These are phyloP conservation scores for Pomacea maculata DNA, from an alignment of 1,140 invertebrate genomes.

Conservation along the genomic window DNA sequence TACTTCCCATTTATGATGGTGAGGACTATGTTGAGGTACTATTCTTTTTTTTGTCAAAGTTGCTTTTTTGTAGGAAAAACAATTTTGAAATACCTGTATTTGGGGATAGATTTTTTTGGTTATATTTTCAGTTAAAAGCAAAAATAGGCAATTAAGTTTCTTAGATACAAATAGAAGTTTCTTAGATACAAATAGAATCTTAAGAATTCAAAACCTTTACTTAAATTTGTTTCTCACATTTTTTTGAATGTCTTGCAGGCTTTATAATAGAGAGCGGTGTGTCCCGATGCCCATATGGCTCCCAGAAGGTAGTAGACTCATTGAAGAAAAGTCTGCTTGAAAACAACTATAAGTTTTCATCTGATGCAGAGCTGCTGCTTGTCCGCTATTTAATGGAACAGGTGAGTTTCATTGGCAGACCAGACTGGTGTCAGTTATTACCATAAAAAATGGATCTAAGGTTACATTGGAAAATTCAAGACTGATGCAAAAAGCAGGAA, in stretches of 20 bases:
- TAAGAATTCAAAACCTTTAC: not conserved
- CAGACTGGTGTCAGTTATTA: too few relatives aligned
- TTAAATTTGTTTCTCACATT: not conserved
- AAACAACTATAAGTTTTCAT: constrained; percentile 59
- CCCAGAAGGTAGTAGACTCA: constrained; percentile 68
- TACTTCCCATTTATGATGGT: constrained; percentile 74
- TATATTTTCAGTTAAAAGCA: not conserved
- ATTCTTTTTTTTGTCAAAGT: too few relatives aligned
- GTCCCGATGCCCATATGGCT: constrained; percentile 69
- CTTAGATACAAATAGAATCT: not conserved
- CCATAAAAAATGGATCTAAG: too few relatives aligned
- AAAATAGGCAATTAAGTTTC: not conserved
- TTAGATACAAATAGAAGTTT: not conserved
- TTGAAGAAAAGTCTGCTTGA: constrained; percentile 58
- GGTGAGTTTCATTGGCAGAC: constrained; percentile 43
- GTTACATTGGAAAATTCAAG: too few relatives aligned
- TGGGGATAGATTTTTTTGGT: not conserved
- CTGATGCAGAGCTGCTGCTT: constrained; percentile 63
- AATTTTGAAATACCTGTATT: too few relatives aligned
- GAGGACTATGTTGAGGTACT: constrained; percentile 16
- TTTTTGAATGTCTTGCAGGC: constrained; percentile 49
- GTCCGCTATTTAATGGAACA: constrained; percentile 65
- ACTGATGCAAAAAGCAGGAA: too few relatives aligned
- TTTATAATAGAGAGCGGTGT: constrained; percentile 69
- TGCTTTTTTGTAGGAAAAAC: too few relatives aligned